Evolutionary conservation across 2,797 vertebrate species (phyloP).

Genomic region (Xiphorhynchus erythropygius): DNA sequence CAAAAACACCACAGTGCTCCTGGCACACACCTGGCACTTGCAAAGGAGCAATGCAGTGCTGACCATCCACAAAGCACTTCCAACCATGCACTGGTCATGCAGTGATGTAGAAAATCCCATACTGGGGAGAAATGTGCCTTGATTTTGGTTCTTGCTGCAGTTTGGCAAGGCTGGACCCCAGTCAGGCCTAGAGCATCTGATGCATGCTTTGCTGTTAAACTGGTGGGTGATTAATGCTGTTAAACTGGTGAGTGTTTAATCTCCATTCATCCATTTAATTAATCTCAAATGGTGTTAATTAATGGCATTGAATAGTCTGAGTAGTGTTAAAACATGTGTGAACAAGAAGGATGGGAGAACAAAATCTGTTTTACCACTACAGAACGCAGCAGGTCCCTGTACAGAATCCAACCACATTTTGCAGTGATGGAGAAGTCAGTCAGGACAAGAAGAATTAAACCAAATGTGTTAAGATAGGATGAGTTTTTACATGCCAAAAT

Average conservation of each 20-base stretch:
- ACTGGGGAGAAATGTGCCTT: rapidly evolving
- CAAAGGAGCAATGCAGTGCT: neutral
- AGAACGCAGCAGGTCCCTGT: neutral
- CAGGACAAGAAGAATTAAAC: neutral
- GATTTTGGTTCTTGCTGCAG: neutral
- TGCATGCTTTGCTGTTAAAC: neutral
- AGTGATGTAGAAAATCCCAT: neutral
- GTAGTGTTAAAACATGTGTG: neutral
- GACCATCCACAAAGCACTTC: neutral
- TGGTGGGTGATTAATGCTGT: neutral
- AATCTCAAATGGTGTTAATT: neutral
- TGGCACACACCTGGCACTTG: neutral
- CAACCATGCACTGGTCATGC: neutral
- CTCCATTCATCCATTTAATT: neutral
- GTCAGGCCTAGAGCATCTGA: neutral
- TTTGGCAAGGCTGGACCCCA: neutral
- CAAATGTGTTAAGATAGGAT: neutral
- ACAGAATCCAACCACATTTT: neutral
- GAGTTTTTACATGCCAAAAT: neutral
- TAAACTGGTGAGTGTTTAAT: neutral
- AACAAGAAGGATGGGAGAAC: neutral
- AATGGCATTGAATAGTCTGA: neutral
- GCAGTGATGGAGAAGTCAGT: neutral
- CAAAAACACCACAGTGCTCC: neutral
- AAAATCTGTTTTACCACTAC: neutral